Evolutionary conservation across 2,113 vertebrate genomes (phyloP), one percentile per base, ranked within the genome.

Genomic region (Dissostichus mawsoni): DNA sequence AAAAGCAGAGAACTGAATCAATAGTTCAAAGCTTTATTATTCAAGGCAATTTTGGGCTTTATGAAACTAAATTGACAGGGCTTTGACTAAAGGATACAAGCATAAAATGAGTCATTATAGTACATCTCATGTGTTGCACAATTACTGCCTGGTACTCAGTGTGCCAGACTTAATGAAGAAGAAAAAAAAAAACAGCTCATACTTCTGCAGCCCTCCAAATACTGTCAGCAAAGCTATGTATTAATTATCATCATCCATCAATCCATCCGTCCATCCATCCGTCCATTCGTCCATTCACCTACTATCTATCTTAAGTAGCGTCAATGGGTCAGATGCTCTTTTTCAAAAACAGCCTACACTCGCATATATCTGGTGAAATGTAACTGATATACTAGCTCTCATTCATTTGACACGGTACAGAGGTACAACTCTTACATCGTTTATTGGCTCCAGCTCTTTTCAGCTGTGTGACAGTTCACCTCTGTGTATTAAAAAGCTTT

Each of bases 11-110:
- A 65, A 84, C 88, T 77, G 77, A 92, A 89, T 91, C 78, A 73
- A 91, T 90, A 91, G 81, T 89, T 90, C 84, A 92, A 91, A 91
- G 82, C 76, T 78, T 81, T 78, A 52, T 88, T 89, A 90, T 91
- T 80, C 74, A 89, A 83, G 81, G 83, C 73, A 87, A 89, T 91
- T 90, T 82, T 86, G 81, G 80, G 80, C 86, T 87, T 81, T 64
- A 77, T 18, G 18, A 83, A 86, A 86, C 81, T 78, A 81, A 89
- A 92, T 77, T 90, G 86, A 74, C 69, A 56, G 79, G 63, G 70
- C 76, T 87, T 87, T 88, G 76, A 86, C 74, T 67, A 47, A 69
- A 73, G 88, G 79, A 90, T 59, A 75, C 79, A 74, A 76, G 74
- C 78, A 79, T 41, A 83, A 90, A 88, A 88, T 80, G 64, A 85